These are phyloP conservation scores for Amyelois transitella DNA, from an alignment of 1,140 invertebrate genomes.

Conservation along the genomic window DNA sequence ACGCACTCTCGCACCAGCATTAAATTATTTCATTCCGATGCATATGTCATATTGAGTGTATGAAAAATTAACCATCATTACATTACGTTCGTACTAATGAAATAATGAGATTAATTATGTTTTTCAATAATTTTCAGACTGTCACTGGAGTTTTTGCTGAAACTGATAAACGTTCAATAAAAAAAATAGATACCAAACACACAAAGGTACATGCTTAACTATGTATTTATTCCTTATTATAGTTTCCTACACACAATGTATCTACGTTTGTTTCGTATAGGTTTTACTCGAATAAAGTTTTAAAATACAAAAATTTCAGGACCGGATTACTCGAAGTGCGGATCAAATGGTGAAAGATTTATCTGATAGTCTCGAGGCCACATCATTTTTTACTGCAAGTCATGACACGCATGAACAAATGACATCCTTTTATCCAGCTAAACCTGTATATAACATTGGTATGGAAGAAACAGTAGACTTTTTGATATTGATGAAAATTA, in stretches of 20 bases:
- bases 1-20: no score
- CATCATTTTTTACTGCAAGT: not conserved
- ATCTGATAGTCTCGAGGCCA: not conserved
- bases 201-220: no score
- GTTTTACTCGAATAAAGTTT: not conserved
- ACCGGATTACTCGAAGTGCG: not conserved
- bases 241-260: not conserved
- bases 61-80: no score
- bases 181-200: not conserved
- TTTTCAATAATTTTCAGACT: slow-evolving; percentile 24
- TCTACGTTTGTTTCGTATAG: no score
- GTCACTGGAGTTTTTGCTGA: slow-evolving; percentile 20
- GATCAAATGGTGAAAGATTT: not conserved
- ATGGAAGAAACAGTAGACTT: not conserved
- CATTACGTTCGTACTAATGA: no score
- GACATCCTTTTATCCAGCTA: not conserved
- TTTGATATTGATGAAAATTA: no score
- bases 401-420: not conserved
- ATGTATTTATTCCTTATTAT: not conserved
- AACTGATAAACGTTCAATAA: not conserved
- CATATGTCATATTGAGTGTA: no score
- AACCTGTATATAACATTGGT: not conserved
- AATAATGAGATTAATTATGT: not conserved
- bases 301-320: not conserved
- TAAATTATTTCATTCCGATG: no score